Evolutionary conservation across 2,888 invertebrate species (phyloP).

Genomic region (Drosophila austrosaltans): DNA sequence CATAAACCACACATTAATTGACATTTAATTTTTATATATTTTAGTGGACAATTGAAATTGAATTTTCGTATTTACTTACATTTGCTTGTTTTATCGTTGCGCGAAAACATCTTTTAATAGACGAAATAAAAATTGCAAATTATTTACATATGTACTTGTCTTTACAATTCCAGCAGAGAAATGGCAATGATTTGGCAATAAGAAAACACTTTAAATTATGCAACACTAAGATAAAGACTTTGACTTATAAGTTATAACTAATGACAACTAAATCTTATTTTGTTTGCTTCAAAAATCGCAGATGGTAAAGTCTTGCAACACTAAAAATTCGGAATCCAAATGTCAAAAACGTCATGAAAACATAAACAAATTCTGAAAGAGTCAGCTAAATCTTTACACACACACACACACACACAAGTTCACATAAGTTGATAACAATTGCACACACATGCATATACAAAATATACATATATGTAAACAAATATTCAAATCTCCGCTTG

Average conservation of each 20-base stretch:
- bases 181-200: too few species aligned
- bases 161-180: too few species aligned
- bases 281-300: too few species aligned
- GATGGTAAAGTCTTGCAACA: too few species aligned
- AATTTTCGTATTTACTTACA: background rate
- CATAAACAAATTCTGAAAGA: background rate
- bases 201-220: too few species aligned
- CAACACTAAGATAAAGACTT: too few species aligned
- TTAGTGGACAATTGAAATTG: background rate
- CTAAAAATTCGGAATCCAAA: too few species aligned
- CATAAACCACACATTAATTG: constrained; percentile 14
- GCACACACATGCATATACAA: background rate
- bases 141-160: too few species aligned
- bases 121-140: background rate
- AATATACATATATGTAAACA: too few species aligned
- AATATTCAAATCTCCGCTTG: background rate
- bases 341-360: background rate
- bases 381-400: background rate
- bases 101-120: background rate
- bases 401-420: too few species aligned
- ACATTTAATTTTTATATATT: background rate
- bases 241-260: too few species aligned
- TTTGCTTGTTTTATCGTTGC: background rate
- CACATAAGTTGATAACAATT: background rate
- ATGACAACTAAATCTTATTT: too few species aligned